Conservation (phyloP, 2,113 vertebrate species). For the Myodes glareolus region DNA sequence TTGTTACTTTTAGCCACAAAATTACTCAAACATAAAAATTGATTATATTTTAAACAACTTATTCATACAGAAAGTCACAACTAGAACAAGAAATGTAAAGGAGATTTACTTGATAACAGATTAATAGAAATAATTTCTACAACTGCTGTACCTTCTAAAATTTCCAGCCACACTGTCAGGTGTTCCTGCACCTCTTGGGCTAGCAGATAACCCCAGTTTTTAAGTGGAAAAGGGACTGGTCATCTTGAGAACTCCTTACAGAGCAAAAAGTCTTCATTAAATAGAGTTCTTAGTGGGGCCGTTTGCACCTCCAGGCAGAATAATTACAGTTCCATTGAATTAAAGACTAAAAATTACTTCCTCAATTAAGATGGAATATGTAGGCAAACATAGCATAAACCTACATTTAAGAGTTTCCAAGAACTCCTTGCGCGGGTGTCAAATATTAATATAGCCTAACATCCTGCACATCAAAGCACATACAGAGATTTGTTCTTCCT, state of each 20-base stretch:
- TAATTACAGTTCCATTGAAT: slow-evolving; percentile 69
- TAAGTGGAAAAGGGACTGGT: slow-evolving; percentile 23
- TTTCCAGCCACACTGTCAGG: not conserved
- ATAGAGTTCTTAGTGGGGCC: not conserved
- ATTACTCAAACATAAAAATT: not conserved
- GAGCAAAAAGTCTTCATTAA: slow-evolving; percentile 54
- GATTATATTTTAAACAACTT: slow-evolving; percentile 21
- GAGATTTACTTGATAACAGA: not conserved
- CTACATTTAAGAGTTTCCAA: slow-evolving; percentile 56
- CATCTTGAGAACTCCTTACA: slow-evolving; percentile 30
- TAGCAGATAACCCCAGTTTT: slow-evolving; percentile 25
- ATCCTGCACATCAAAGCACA: slow-evolving; percentile 60
- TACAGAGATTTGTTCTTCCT: slow-evolving; percentile 53
- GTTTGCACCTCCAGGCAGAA: slow-evolving; percentile 59
- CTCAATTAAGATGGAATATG: slow-evolving; percentile 60
- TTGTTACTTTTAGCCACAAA: not conserved
- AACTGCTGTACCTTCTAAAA: not conserved
- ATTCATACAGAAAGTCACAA: not conserved
- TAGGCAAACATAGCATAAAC: slow-evolving; percentile 70
- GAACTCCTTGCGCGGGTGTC: slow-evolving; percentile 49
- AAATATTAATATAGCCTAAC: slow-evolving; percentile 67
- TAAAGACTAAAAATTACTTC: slow-evolving; percentile 70
- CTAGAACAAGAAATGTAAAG: not conserved
- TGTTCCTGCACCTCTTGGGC: not conserved
- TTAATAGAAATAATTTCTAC: slow-evolving; percentile 7